These are phyloP conservation scores for Falco berigora DNA, from an alignment of 2,797 vertebrate genomes.

Conservation along the genomic window DNA sequence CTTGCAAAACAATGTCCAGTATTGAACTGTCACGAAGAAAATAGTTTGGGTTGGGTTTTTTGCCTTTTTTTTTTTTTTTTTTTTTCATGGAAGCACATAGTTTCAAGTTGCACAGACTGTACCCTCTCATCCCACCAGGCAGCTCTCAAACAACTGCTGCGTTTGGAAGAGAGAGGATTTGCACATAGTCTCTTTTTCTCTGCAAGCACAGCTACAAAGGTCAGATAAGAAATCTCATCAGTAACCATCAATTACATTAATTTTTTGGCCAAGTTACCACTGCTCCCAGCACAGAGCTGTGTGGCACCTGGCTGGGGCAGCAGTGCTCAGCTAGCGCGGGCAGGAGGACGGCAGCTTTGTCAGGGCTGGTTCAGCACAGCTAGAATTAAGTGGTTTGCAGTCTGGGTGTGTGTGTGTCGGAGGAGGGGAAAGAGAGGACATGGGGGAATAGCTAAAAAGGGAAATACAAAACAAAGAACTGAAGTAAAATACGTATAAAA, in stretches of 20 bases:
- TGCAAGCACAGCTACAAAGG: background rate
- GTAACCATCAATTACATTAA: background rate
- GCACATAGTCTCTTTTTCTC: background rate
- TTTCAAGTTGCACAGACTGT: background rate
- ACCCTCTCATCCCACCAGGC: background rate
- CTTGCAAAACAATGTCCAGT: background rate
- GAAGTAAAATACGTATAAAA: background rate
- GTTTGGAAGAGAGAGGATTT: background rate
- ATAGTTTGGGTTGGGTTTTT: background rate
- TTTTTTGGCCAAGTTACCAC: background rate
- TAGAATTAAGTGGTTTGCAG: background rate
- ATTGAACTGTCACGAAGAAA: conserved; percentile 4
- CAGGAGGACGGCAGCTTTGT: background rate
- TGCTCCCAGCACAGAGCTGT: background rate
- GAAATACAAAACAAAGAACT: conserved; percentile 25
- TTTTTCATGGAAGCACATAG: background rate
- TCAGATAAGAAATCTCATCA: background rate
- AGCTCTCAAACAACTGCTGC: background rate
- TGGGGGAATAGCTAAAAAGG: background rate
- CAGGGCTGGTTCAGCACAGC: background rate
- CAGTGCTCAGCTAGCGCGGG: background rate
- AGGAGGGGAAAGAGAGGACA: background rate
- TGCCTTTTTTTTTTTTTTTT: fast-evolving
- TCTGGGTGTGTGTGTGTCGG: background rate
- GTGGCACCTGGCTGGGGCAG: background rate